Evolutionary conservation across 2,888 invertebrate genomes (phyloP).

Genomic region (Leucoma salicis): DNA sequence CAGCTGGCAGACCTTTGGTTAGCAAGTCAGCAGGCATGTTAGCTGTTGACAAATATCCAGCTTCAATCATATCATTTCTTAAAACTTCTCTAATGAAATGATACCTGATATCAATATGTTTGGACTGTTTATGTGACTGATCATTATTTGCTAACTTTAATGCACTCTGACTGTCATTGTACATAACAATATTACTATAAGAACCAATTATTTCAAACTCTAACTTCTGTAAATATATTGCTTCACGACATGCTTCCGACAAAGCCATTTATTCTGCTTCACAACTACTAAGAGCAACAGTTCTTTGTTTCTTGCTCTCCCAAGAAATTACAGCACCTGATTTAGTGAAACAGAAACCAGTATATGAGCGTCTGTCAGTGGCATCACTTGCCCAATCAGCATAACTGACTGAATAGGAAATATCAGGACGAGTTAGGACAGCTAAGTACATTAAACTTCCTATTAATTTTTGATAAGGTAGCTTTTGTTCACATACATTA

Average conservation of each 20-base stretch:
- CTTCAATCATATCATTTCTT: constrained; percentile 1
- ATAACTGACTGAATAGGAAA: constrained; percentile 17
- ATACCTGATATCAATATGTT: constrained; percentile 14
- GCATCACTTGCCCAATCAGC: constrained; percentile 7
- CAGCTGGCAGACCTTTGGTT: constrained; percentile 10
- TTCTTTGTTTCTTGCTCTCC: too few species aligned
- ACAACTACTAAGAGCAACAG: too few species aligned
- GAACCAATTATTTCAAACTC: background rate
- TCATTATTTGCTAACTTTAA: too few species aligned
- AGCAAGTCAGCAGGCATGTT: constrained; percentile 13
- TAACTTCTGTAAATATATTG: too few species aligned
- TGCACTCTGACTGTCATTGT: constrained; percentile 3
- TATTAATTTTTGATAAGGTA: constrained; percentile 23
- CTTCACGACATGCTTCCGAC: too few species aligned
- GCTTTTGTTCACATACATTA: constrained; percentile 6
- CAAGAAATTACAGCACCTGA: too few species aligned
- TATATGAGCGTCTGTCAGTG: too few species aligned
- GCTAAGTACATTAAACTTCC: constrained; percentile 25
- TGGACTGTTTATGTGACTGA: too few species aligned
- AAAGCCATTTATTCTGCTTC: too few species aligned
- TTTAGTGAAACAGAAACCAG: too few species aligned
- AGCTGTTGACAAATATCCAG: constrained; percentile 1
- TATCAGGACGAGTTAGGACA: constrained; percentile 24
- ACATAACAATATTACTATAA: background rate
- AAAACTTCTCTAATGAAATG: constrained; percentile 4